Evolutionary conservation across 2,888 invertebrate genomes (phyloP).

Genomic region (Dione vanillae): DNA sequence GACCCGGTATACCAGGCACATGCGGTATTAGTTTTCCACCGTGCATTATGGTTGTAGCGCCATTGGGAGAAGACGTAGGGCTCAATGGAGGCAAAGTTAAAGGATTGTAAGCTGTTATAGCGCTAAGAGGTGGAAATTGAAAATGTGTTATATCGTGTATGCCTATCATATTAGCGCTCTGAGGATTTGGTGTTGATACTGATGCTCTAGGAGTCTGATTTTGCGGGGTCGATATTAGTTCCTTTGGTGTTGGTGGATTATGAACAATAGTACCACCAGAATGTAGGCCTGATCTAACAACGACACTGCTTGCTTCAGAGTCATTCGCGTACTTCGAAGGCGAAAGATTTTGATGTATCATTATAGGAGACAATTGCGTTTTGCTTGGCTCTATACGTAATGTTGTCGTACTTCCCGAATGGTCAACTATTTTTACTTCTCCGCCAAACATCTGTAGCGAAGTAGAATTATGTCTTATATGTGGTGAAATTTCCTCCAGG

Average conservation of each 20-base stretch:
- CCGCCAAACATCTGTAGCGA: conserved; percentile 90
- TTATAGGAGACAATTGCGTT: conserved; percentile 83
- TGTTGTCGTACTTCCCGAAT: conserved; percentile 87
- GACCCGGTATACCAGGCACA: conserved; percentile 95
- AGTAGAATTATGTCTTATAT: conserved; percentile 81
- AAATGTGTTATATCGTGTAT: conserved; percentile 82
- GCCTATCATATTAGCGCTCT: conserved; percentile 81
- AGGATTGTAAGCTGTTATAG: conserved; percentile 88
- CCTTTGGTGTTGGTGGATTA: conserved; percentile 83
- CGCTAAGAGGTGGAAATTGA: conserved; percentile 87
- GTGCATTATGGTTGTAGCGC: conserved; percentile 86
- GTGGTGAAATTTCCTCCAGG: conserved; percentile 84
- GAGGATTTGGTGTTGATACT: conserved; percentile 73
- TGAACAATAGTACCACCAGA: conserved; percentile 92
- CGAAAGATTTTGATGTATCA: conserved; percentile 77
- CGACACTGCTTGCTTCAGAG: conserved; percentile 86
- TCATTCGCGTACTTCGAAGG: conserved; percentile 74
- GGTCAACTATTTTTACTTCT: conserved; percentile 90
- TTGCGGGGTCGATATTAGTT: conserved; percentile 67
- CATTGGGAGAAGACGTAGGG: conserved; percentile 79
- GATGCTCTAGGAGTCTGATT: conserved; percentile 83
- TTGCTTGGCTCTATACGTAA: conserved; percentile 87
- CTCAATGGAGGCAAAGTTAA: conserved; percentile 85
- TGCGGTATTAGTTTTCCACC: conserved; percentile 92
- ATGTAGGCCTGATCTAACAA: conserved; percentile 91